Evolutionary conservation across 1,140 invertebrate genomes (phyloP).

Genomic region (Spodoptera frugiperda): DNA sequence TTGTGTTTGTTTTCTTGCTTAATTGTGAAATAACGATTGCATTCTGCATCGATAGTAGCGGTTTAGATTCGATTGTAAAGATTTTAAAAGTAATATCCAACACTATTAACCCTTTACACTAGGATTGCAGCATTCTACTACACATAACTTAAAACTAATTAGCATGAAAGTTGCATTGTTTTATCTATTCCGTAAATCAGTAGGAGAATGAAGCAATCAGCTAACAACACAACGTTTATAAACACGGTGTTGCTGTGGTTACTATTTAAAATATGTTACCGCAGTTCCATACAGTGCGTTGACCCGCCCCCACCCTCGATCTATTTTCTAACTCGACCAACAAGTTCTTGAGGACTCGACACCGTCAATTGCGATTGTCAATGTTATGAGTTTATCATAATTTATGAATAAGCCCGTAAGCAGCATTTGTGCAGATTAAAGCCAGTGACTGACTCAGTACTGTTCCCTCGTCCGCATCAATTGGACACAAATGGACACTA

Average conservation of each 20-base stretch:
- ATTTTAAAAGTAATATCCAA: background rate
- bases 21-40: background rate
- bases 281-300: conserved; percentile 37
- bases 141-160: conserved; percentile 31
- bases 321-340: conserved; percentile 44
- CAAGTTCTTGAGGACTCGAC: conserved; percentile 26
- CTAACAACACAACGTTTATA: conserved; percentile 43
- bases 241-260: conserved; percentile 31
- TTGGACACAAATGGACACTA: background rate
- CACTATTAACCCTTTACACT: background rate
- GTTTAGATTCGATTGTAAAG: background rate
- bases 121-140: background rate
- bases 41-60: background rate
- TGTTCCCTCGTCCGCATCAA: conserved; percentile 25
- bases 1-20: background rate
- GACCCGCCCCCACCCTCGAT: conserved; percentile 43
- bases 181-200: conserved; percentile 42
- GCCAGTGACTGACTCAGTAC: conserved; percentile 12
- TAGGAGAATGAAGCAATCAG: conserved; percentile 28
- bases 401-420: conserved; percentile 10
- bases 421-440: background rate
- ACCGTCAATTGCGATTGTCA: conserved; percentile 33
- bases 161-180: conserved; percentile 39
- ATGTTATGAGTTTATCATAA: conserved; percentile 37
- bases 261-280: conserved; percentile 45